Percentiles rank a stretch among this genome's conserved stretches.
Evolutionary conservation across 1,140 invertebrate species (phyloP).

Genomic region (Eueides isabella): DNA sequence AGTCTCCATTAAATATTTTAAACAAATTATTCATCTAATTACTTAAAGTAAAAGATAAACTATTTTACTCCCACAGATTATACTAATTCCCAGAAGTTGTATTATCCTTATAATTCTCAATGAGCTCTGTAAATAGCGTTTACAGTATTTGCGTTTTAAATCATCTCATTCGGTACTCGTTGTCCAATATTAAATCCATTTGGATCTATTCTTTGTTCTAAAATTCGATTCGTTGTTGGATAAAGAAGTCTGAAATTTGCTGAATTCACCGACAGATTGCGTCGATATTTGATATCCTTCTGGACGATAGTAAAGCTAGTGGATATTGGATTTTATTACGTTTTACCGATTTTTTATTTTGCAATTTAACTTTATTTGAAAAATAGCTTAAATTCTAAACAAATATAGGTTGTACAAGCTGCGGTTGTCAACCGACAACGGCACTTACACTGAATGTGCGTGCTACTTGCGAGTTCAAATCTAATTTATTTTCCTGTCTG

Average conservation of each 20-base stretch:
- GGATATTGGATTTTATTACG: constrained; percentile 33
- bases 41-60: not conserved
- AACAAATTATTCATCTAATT: no score
- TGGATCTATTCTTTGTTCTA: constrained; percentile 24
- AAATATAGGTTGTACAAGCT: not conserved
- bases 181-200: constrained; percentile 23
- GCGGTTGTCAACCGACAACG: not conserved
- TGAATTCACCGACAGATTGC: constrained; percentile 29
- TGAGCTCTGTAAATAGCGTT: not conserved
- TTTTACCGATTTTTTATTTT: not conserved
- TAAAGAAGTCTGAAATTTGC: constrained; percentile 27
- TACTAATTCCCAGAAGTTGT: not conserved
- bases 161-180: not conserved
- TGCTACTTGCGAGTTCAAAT: not conserved
- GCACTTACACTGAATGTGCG: not conserved
- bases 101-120: not conserved
- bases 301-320: constrained; percentile 1
- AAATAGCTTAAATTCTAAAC: not conserved
- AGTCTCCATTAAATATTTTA: no score
- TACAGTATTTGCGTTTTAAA: not conserved
- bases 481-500: no score
- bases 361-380: constrained; percentile 1
- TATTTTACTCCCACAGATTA: not conserved
- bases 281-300: constrained; percentile 29
- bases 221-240: constrained; percentile 25